These are phyloP conservation scores for Sesamia inferens DNA, from an alignment of 2,888 invertebrate species.

Conservation along the genomic window DNA sequence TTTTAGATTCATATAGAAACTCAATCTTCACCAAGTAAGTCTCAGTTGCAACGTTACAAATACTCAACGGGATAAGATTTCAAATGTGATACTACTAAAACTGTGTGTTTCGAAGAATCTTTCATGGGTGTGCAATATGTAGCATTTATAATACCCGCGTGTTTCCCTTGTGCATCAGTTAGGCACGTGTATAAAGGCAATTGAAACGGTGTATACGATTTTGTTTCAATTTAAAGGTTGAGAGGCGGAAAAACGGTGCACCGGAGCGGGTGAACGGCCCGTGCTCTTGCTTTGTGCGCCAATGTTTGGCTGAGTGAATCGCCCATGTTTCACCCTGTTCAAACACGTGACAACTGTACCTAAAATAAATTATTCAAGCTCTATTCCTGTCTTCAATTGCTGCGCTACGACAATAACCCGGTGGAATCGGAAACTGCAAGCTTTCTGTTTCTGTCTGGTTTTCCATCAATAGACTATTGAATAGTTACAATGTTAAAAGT, in stretches of 20 bases:
- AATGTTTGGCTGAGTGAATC: slow-evolving; percentile 80
- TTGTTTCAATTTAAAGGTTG: slow-evolving; percentile 85
- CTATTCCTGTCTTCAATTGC: slow-evolving; percentile 64
- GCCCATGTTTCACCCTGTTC: slow-evolving; percentile 64
- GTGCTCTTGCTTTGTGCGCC: slow-evolving; percentile 81
- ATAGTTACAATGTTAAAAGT: slow-evolving; percentile 2
- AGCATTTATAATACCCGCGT: slow-evolving; percentile 40
- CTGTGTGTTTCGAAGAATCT: slow-evolving; percentile 15
- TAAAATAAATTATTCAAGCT: slow-evolving; percentile 70
- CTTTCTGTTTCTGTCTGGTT: slow-evolving; percentile 22
- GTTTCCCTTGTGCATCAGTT: slow-evolving; percentile 40
- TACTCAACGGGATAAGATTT: slow-evolving; percentile 16
- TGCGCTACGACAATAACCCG: slow-evolving; percentile 39
- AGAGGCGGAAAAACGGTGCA: slow-evolving; percentile 82
- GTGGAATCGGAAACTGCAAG: slow-evolving; percentile 40
- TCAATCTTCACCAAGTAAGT: background rate
- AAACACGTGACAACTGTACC: slow-evolving; percentile 67
- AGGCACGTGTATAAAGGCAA: slow-evolving; percentile 63
- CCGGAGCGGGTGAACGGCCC: slow-evolving; percentile 78
- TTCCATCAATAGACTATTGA: background rate
- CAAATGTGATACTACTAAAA: slow-evolving; percentile 17
- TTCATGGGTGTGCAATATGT: slow-evolving; percentile 1
- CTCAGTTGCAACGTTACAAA: background rate
- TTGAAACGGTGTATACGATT: slow-evolving; percentile 75
- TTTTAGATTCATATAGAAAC: slow-evolving; percentile 9